Conservation (phyloP, 1,140 invertebrate genomes). For the Drosophila sucinea region DNA sequence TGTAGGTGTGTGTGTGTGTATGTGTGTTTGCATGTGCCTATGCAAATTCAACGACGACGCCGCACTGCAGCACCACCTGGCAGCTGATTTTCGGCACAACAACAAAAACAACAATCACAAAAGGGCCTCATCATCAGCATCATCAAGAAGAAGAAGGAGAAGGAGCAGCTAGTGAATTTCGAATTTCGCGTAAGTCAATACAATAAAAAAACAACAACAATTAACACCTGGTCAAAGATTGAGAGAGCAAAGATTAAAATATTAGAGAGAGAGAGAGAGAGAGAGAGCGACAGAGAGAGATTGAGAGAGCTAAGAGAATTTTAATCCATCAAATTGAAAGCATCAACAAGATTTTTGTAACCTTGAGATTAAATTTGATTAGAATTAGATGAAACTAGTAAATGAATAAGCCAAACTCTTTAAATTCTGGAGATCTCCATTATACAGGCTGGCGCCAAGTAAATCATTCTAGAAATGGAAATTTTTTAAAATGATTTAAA, state of each 20-base stretch:
- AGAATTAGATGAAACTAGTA: not conserved
- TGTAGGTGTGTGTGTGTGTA: conserved; percentile 15
- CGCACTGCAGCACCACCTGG: conserved; percentile 55
- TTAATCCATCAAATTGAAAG: conserved; percentile 16
- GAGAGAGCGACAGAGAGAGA: not conserved
- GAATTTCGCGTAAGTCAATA: conserved; percentile 28
- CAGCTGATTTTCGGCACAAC: conserved; percentile 68
- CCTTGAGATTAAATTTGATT: not conserved
- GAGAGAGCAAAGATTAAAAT: conserved; percentile 30
- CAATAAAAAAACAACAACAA: not conserved
- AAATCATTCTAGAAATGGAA: too few species aligned
- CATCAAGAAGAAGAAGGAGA: not conserved
- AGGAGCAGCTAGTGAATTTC: conserved; percentile 30
- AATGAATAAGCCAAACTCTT: not conserved
- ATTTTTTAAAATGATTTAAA: too few species aligned
- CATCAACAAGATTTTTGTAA: not conserved
- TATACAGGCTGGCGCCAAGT: too few species aligned
- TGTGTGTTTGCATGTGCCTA: conserved; percentile 36
- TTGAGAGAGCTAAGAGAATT: conserved; percentile 4
- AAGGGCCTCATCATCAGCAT: not conserved
- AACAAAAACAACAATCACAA: conserved; percentile 28
- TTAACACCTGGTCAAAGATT: conserved; percentile 16
- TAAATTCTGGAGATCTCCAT: too few species aligned
- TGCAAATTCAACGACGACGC: conserved; percentile 58
- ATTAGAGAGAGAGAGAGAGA: not conserved